These are phyloP conservation scores for Passerina amoena DNA, from an alignment of 2,113 vertebrate genomes.

Conservation along the genomic window DNA sequence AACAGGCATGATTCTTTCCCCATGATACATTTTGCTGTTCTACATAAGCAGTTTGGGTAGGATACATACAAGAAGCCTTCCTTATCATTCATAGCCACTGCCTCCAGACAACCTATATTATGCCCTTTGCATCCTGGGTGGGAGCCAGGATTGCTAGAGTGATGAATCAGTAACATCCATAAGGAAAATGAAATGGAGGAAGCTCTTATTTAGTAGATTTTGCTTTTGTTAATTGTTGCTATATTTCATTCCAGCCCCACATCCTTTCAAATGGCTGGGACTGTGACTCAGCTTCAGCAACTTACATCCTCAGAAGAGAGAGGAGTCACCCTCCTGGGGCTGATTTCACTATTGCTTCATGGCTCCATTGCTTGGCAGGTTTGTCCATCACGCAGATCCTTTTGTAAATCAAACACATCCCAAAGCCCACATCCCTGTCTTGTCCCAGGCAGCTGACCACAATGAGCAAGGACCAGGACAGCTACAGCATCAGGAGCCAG, in stretches of 20 bases:
- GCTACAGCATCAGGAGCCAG: not conserved
- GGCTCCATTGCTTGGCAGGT: not conserved
- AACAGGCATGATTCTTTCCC: not conserved
- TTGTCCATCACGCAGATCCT: not conserved
- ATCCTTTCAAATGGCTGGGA: not conserved
- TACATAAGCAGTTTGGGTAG: not conserved
- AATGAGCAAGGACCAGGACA: not conserved
- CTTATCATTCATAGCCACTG: constrained; percentile 7
- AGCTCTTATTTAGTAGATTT: constrained; percentile 32
- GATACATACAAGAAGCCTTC: not conserved
- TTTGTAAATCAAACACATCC: not conserved
- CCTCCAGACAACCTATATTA: constrained; percentile 25
- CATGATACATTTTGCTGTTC: not conserved
- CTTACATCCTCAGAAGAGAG: not conserved
- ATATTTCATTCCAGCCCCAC: constrained; percentile 34
- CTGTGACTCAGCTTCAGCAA: constrained; percentile 39
- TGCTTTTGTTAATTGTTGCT: constrained; percentile 50
- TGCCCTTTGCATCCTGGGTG: constrained; percentile 11
- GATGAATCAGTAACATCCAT: constrained; percentile 51
- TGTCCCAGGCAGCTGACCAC: not conserved
- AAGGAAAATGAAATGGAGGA: constrained; percentile 57
- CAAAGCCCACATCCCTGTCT: not conserved
- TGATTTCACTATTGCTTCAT: not conserved
- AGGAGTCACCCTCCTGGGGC: constrained; percentile 10
- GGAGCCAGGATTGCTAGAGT: not conserved